Evolutionary conservation across 2,888 invertebrate genomes (phyloP), one percentile per base, ranked within the genome.

Genomic region (Galerucella pusilla): DNA sequence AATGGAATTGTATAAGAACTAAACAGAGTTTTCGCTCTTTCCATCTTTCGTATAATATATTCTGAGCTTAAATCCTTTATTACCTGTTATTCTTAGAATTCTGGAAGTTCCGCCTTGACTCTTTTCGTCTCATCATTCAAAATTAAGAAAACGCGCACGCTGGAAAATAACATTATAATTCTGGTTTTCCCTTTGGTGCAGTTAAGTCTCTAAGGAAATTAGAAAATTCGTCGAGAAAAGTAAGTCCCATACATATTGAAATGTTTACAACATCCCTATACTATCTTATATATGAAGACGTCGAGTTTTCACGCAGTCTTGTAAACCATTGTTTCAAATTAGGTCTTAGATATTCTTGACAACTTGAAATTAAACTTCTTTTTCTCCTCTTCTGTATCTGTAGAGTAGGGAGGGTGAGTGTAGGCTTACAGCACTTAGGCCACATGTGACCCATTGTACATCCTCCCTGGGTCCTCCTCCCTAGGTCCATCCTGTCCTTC

Each of bases 181-280:
- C 63, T 54, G 52, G 68, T 68, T 68, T 42, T 64, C 63, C 73
- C 68, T 10, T 16, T 16, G 68, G 68, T 54, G 68, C 68, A 63
- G 61, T 73, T 45, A 57, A 61, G 67, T 73, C 73, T 73, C 73
- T 11, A 16, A 73, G 73, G 73, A 73, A 73, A 73, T 73, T 73
- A 73, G 68, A 69, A 69, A 60, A 28, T 60, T 69, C 49, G 28
- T n/a, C 2, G 35, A 61, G 20, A 11, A 57, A 16, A 68, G 20
- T 20, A 16, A 68, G 20, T 20, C 61, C 57, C 63, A 73, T 63
- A 54, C 61, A 73, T 73, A 63, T 60, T 69, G 49, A 61, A 61
- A 61, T 69, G 61, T 60, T 61, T 49, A 20, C 16, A 28, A n/a
- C 46, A 69, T 69, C 49, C 42, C 46, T 61, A 42, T 61, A 35